Evolutionary conservation across 2,797 vertebrate genomes (phyloP).

Genomic region (Micromesistius poutassou): DNA sequence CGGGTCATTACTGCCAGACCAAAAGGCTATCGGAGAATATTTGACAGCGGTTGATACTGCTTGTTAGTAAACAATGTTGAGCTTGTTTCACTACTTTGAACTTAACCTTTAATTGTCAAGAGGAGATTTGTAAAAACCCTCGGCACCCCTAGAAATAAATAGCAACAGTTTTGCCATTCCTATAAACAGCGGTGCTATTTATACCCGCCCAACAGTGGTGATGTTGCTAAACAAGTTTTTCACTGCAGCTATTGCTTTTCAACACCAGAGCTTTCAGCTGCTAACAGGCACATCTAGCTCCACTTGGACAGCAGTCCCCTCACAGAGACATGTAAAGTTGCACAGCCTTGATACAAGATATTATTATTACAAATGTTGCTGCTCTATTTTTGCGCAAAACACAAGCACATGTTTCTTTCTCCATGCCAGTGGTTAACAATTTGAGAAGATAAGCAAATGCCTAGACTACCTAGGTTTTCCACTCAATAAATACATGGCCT

Average conservation of each 20-base stretch:
- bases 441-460: neutral
- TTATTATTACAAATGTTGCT: neutral
- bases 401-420: neutral
- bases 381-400: neutral
- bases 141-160: conserved; percentile 75
- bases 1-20: conserved; percentile 63
- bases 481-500: neutral
- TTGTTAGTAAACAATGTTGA: conserved; percentile 68
- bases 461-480: neutral
- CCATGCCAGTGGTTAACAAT: neutral
- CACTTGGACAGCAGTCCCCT: conserved; percentile 43
- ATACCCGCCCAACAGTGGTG: conserved; percentile 87
- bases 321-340: conserved; percentile 7
- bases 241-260: conserved; percentile 89
- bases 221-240: conserved; percentile 85
- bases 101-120: conserved; percentile 64
- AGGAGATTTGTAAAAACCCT: conserved; percentile 75
- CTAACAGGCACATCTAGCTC: conserved; percentile 68
- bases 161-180: conserved; percentile 76
- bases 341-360: conserved; percentile 2
- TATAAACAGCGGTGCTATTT: conserved; percentile 87
- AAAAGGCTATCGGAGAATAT: conserved; percentile 57
- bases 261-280: conserved; percentile 84
- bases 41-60: conserved; percentile 61
- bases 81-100: conserved; percentile 59